These are phyloP conservation scores for Drosophila emarginata DNA, from an alignment of 2,888 invertebrate species.

Conservation along the genomic window DNA sequence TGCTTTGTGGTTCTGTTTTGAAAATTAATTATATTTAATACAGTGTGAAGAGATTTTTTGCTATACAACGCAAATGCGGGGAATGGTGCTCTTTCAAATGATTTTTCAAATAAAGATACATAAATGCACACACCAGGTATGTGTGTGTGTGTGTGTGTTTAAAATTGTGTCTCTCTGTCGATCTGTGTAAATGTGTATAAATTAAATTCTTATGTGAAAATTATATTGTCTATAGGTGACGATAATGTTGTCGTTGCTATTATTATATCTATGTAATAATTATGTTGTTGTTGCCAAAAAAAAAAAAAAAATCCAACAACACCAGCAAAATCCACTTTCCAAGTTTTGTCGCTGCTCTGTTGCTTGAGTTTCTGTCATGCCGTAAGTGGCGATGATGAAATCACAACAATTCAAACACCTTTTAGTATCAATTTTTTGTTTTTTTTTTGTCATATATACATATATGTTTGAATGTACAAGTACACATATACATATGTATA, in stretches of 20 bases:
- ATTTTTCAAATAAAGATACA: background rate
- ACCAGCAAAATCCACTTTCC: constrained; percentile 71
- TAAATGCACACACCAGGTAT: background rate
- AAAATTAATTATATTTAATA: constrained; percentile 35
- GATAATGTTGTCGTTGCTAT: constrained; percentile 69
- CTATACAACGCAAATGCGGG: constrained; percentile 21
- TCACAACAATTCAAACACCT: constrained; percentile 78
- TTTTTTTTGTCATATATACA: constrained; percentile 42
- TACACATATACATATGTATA: background rate
- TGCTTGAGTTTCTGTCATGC: constrained; percentile 72
- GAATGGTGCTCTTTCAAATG: background rate
- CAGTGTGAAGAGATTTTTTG: constrained; percentile 24
- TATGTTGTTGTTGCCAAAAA: constrained; percentile 62
- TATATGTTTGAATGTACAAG: background rate
- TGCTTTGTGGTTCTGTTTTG: background rate
- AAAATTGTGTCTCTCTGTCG: background rate
- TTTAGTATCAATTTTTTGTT: constrained; percentile 69
- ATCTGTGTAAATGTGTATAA: constrained; percentile 45
- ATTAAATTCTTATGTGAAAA: constrained; percentile 60
- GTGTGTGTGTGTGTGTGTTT: constrained; percentile 19
- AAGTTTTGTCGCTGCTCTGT: constrained; percentile 41
- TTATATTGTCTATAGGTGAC: constrained; percentile 76
- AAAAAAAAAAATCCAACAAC: constrained; percentile 45
- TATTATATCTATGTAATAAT: constrained; percentile 60
- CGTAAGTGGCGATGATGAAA: constrained; percentile 76